Evolutionary conservation across 2,797 vertebrate species (phyloP).

Genomic region (Sylvilagus floridanus): DNA sequence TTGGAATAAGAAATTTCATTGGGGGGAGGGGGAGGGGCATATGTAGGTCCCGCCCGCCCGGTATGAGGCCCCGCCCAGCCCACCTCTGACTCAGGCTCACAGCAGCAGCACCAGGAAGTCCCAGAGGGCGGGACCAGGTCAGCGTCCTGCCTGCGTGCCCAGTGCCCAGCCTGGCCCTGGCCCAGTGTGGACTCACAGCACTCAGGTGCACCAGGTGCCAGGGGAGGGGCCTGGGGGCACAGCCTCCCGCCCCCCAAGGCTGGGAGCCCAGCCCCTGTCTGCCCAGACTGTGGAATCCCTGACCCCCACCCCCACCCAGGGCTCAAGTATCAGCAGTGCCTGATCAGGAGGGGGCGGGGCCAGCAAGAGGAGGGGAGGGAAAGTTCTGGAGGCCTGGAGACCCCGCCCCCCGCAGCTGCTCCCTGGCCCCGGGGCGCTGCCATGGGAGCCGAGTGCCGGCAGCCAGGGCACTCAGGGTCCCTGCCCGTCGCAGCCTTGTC

Average conservation of each 20-base stretch:
- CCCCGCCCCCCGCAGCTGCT: too few relatives aligned
- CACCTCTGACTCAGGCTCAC: background rate
- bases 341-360: background rate
- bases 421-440: too few relatives aligned
- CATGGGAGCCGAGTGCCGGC: too few relatives aligned
- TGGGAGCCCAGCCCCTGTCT: background rate
- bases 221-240: too few relatives aligned
- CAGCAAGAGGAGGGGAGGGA: background rate
- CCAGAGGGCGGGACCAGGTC: background rate
- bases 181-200: too few relatives aligned
- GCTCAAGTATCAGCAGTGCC: background rate
- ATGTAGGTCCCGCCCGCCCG: background rate
- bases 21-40: too few relatives aligned
- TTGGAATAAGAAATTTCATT: background rate
- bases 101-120: background rate
- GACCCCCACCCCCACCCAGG: background rate
- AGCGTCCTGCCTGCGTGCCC: background rate
- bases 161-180: background rate
- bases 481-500: too few relatives aligned
- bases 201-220: too few relatives aligned
- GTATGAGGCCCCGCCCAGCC: background rate
- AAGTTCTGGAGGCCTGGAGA: background rate
- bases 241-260: too few relatives aligned
- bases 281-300: background rate
- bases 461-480: too few relatives aligned